A percentile compares a stretch with the other conserved stretches of the same genome.
Conservation (phyloP, 2,888 invertebrate species). For the Thereva unica region DNA sequence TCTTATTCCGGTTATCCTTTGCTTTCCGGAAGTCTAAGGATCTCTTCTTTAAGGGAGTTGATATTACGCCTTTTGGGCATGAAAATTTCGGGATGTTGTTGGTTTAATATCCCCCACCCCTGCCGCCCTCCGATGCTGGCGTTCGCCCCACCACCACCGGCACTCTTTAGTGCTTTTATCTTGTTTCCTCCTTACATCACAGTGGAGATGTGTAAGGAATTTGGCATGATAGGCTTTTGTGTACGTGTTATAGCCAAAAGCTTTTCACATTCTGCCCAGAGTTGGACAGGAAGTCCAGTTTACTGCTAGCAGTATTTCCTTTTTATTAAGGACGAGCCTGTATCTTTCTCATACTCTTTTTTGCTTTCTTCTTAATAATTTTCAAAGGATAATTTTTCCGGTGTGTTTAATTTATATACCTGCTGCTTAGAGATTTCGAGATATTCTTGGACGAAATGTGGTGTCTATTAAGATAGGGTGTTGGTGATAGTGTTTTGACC, state of each 20-base stretch:
- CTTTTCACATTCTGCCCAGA: slow-evolving; percentile 1
- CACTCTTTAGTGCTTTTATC: too few species aligned
- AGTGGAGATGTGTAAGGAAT: background rate
- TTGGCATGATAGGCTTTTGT: slow-evolving; percentile 11
- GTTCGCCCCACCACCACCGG: background rate
- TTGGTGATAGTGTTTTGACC: too few species aligned
- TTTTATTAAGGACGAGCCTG: background rate
- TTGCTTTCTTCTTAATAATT: background rate
- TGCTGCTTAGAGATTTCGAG: too few species aligned
- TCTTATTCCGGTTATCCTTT: too few species aligned
- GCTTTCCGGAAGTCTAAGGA: slow-evolving; percentile 22
- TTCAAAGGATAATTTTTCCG: background rate
- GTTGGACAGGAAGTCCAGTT: slow-evolving; percentile 15
- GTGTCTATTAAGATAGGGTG: too few species aligned
- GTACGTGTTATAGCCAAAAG: slow-evolving; percentile 26
- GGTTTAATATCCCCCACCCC: background rate
- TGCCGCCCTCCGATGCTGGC: background rate
- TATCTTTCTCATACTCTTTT: background rate
- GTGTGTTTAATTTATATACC: too few species aligned
- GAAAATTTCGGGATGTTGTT: slow-evolving; percentile 20
- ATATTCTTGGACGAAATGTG: too few species aligned
- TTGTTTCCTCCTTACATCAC: too few species aligned
- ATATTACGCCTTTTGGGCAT: slow-evolving; percentile 28
- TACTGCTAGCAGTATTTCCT: slow-evolving; percentile 14
- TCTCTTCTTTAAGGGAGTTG: slow-evolving; percentile 22